Evolutionary conservation across 2,888 invertebrate genomes (phyloP).

Genomic region (Cataglyphis altisquamis): DNA sequence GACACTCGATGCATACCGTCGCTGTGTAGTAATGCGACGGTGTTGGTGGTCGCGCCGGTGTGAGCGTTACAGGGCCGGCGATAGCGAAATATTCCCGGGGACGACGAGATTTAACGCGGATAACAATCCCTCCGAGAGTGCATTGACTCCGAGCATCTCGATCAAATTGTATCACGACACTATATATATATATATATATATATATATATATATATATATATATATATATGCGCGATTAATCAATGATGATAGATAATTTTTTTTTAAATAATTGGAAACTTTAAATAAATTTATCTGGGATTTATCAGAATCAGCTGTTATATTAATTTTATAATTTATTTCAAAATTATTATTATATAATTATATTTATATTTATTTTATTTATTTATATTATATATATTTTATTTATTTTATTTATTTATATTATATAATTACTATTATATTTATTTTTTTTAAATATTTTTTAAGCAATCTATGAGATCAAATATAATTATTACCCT

Average conservation of each 20-base stretch:
- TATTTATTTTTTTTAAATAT: background rate
- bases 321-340: background rate
- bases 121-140: constrained; percentile 38
- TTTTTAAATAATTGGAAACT: background rate
- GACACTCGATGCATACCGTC: constrained; percentile 83
- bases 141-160: constrained; percentile 39
- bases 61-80: constrained; percentile 66
- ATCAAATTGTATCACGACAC: constrained; percentile 17
- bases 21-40: constrained; percentile 70
- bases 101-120: constrained; percentile 68
- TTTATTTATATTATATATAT: no score
- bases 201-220: background rate
- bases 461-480: background rate
- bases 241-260: background rate
- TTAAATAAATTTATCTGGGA: background rate
- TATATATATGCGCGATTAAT: background rate
- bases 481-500: background rate
- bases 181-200: background rate
- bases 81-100: constrained; percentile 61
- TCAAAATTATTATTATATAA: background rate
- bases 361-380: no score
- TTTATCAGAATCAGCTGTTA: background rate
- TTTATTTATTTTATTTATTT: no score
- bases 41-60: constrained; percentile 58
- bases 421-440: no score